Conservation (phyloP, 2,888 invertebrate species). For the Ecliptopera silaceata region DNA sequence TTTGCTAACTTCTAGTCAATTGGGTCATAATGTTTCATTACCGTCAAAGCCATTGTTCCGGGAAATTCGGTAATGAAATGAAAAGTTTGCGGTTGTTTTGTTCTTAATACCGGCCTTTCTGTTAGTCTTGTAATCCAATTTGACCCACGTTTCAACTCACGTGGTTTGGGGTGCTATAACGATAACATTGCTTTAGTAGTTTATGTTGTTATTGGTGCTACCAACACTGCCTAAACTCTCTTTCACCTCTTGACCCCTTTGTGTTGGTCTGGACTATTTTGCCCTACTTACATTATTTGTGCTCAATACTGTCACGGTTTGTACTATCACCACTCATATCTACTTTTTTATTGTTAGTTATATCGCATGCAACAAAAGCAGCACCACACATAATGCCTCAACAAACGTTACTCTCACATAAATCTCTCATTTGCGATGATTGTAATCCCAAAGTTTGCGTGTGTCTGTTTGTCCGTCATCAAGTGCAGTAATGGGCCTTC, state of each 20-base stretch:
- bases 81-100: conserved; percentile 26
- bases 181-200: neutral
- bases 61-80: conserved; percentile 27
- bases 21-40: conserved; percentile 21
- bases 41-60: conserved; percentile 14
- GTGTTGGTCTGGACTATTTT: no score
- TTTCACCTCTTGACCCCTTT: neutral
- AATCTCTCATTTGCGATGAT: conserved; percentile 30
- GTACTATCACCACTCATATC: no score
- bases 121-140: conserved; percentile 20
- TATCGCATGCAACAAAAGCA: neutral
- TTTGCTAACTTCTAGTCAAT: conserved; percentile 9
- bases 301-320: no score
- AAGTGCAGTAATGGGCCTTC: conserved; percentile 29
- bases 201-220: neutral
- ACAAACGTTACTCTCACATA: conserved; percentile 33
- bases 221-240: neutral
- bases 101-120: conserved; percentile 15
- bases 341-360: no score
- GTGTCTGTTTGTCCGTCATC: conserved; percentile 35
- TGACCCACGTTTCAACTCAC: conserved; percentile 7
- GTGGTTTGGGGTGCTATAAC: conserved; percentile 8
- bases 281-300: no score
- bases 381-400: neutral
- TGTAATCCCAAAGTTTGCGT: conserved; percentile 30